phyloP scores from a whole-genome alignment of 2,113 vertebrate species.

The Meleagris gallopavo region DNA sequence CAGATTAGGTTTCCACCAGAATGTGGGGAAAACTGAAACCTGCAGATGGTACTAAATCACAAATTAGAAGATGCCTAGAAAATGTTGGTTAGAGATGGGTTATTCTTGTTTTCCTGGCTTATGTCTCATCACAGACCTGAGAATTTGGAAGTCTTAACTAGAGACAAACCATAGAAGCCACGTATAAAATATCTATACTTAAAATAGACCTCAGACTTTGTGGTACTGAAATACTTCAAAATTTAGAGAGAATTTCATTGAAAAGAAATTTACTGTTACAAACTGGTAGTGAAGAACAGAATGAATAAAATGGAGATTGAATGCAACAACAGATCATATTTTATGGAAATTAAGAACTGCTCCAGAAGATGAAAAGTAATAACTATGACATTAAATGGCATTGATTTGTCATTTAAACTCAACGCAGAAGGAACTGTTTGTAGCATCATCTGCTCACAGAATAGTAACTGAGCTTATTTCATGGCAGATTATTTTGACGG shows the following conservation, averaged over 20 bases:
- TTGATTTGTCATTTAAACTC: conserved; percentile 15
- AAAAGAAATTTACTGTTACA: background rate
- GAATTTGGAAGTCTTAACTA: background rate
- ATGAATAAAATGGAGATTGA: background rate
- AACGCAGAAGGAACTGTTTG: background rate
- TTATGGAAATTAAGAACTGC: background rate
- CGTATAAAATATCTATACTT: background rate
- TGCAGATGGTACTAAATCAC: background rate
- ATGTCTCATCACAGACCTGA: background rate
- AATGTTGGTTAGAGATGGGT: background rate
- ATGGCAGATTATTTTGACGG: background rate
- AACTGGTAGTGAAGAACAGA: background rate
- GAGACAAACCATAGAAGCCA: background rate
- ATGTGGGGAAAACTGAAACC: background rate
- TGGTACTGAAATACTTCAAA: background rate
- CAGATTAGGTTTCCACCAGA: background rate
- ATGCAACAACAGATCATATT: background rate
- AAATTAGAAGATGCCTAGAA: background rate
- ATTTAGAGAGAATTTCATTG: background rate
- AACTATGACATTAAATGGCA: background rate
- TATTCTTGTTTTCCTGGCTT: background rate
- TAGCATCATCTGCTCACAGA: background rate
- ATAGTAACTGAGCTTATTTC: background rate
- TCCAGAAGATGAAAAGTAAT: background rate
- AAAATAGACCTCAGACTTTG: background rate